Evolutionary conservation across 23 tunicate species (phyloP).

Genomic region (Aplidium turbinatum): DNA sequence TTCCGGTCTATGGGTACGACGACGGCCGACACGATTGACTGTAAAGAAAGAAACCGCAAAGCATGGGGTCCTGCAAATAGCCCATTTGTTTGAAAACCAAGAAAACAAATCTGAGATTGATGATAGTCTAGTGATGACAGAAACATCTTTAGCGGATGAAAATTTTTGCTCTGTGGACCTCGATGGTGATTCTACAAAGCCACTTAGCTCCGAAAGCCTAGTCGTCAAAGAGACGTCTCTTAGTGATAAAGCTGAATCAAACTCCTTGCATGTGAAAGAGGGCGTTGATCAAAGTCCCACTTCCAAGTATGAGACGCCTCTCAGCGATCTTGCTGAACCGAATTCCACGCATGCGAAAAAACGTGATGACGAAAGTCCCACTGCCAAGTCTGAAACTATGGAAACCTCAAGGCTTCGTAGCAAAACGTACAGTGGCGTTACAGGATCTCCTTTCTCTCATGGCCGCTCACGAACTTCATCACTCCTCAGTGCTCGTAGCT

Average conservation of each 20-base stretch:
- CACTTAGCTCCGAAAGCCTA: too few species aligned
- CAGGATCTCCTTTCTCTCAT: constrained; percentile 37
- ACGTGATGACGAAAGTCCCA: too few species aligned
- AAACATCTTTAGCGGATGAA: not conserved
- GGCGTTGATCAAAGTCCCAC: too few species aligned
- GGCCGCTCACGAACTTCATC: constrained; percentile 40
- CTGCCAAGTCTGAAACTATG: not conserved
- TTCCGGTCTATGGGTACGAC: constrained; percentile 17
- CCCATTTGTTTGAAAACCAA: too few species aligned
- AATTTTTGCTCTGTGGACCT: too few species aligned
- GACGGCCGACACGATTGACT: constrained; percentile 9
- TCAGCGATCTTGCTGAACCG: too few species aligned
- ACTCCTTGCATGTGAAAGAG: too few species aligned
- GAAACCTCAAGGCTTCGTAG: constrained; percentile 18
- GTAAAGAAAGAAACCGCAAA: constrained; percentile 20
- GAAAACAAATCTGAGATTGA: not conserved
- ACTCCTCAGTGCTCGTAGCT: constrained; percentile 27
- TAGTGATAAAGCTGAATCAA: too few species aligned
- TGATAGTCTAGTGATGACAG: not conserved
- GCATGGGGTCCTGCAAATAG: constrained; percentile 26
- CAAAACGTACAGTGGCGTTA: constrained; percentile 23
- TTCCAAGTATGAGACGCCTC: too few species aligned
- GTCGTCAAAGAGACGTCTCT: too few species aligned
- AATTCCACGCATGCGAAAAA: too few species aligned
- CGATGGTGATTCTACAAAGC: too few species aligned